Base-by-base conservation (phyloP, 30 jellyfish, hydroid and myxozoan genomes). In the Clytia hemisphaerica region DNA sequence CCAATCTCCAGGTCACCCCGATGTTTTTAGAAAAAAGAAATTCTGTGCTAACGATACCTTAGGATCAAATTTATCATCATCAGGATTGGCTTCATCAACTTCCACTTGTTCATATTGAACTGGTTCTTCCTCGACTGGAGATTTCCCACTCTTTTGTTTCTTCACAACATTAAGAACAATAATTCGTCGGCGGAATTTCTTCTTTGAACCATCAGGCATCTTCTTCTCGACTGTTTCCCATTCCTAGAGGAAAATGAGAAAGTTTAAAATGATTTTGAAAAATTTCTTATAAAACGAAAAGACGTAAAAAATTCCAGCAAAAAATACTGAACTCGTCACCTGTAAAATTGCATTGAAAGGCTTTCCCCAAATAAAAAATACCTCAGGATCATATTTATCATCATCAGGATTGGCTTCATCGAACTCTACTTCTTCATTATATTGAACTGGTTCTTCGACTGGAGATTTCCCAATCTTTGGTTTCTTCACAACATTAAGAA, bases 361-460 rank as follows among this genome's bases (percentile, higher is more conserved):
- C 58, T 61, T 32, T 26, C 27, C 67, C 33, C n/a, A n/a, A n/a
- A n/a, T n/a, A n/a, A 21, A 72, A 6, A 5, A 21, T 66, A 64
- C 85, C 61, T 49, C 59, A 10, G 72, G 77, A 48, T 55, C 66
- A 64, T 70, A 80, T 22, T 49, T 32, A 9, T 34, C 82, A 60
- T 71, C 88, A 16, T 80, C 51, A 15, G 83, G 77, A 27, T 61
- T 29, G 1, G 1, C 15, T 44, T 75, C 73, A 32, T 82, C 94
- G 28, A 82, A 21, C 36, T 73, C 91, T 10, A 82, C 70, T 58
- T 82, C 94, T 60, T 82, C 94, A 25, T n/a, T n/a, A n/a, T 42
- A 81, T 15, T 81, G 77, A 19, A 59, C 73, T 31, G 61, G 86
- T 12, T 76, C 67, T 40, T 71, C 74, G n/a, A n/a, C n/a, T n/a